phyloP scores from a whole-genome alignment of 2,888 invertebrate genomes.

The Cantharis flavilabris region DNA sequence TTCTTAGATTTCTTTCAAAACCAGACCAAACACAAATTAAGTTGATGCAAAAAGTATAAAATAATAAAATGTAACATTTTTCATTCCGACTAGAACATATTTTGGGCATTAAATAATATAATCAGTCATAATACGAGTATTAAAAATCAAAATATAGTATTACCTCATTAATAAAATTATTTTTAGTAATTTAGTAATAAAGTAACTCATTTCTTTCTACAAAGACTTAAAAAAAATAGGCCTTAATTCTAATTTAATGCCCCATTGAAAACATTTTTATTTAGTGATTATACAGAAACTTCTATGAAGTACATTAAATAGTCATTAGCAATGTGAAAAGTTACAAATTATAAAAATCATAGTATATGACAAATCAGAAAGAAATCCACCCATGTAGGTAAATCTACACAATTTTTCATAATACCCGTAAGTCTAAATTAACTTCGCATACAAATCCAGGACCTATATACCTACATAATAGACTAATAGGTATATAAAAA shows the following conservation, averaged over 20 bases:
- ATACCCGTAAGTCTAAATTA: too few relatives aligned
- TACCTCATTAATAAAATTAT: neutral
- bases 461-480: neutral
- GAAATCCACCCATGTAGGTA: neutral
- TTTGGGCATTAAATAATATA: neutral
- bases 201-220: neutral
- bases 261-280: neutral
- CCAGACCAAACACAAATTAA: neutral
- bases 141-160: too few relatives aligned
- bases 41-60: neutral
- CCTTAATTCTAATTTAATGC: neutral
- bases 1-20: neutral
- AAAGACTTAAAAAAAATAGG: neutral
- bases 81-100: neutral
- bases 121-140: too few relatives aligned
- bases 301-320: neutral
- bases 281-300: neutral
- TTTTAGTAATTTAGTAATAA: too few relatives aligned
- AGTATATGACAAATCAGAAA: neutral
- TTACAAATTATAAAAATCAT: neutral
- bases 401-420: neutral
- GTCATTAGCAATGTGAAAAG: neutral
- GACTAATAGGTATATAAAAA: too few relatives aligned
- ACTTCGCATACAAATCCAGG: too few relatives aligned
- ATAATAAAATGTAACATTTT: neutral